Percentiles rank a stretch among this genome's conserved stretches.
These are phyloP conservation scores for Scaptomyza pallida DNA, from an alignment of 1,140 invertebrate genomes.

Conservation along the genomic window DNA sequence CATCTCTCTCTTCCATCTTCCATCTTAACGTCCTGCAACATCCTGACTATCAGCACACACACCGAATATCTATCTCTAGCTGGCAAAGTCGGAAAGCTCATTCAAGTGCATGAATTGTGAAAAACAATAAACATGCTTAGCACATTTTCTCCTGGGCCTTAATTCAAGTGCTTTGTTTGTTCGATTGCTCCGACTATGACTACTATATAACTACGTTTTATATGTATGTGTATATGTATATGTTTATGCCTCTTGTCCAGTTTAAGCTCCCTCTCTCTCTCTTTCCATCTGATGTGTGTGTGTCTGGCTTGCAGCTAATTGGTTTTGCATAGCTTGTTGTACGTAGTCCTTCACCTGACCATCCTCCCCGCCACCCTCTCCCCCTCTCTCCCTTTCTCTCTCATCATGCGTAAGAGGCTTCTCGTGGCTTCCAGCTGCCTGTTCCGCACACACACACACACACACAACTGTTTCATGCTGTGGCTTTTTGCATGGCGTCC, in stretches of 20 bases:
- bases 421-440: conserved; percentile 12
- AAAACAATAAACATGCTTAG: conserved; percentile 78
- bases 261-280: not conserved
- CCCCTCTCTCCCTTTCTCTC: no score
- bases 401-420: conserved; percentile 26
- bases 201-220: no score
- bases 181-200: not conserved
- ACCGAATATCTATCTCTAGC: not conserved
- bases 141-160: conserved; percentile 14
- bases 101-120: conserved; percentile 71
- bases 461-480: conserved; percentile 32
- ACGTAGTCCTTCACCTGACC: conserved; percentile 24
- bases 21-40: not conserved
- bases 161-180: conserved; percentile 54
- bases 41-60: conserved; percentile 20
- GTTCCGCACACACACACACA: not conserved
- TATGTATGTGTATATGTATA: no score
- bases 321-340: conserved; percentile 56
- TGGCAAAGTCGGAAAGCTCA: conserved; percentile 45
- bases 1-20: not conserved
- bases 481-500: conserved; percentile 47
- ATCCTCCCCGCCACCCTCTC: no score
- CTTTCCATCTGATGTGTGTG: no score
- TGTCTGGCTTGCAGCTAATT: conserved; percentile 57
- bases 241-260: conserved; percentile 8